phyloP scores from a whole-genome alignment of 2,113 vertebrate genomes.

The Camelus bactrianus region DNA sequence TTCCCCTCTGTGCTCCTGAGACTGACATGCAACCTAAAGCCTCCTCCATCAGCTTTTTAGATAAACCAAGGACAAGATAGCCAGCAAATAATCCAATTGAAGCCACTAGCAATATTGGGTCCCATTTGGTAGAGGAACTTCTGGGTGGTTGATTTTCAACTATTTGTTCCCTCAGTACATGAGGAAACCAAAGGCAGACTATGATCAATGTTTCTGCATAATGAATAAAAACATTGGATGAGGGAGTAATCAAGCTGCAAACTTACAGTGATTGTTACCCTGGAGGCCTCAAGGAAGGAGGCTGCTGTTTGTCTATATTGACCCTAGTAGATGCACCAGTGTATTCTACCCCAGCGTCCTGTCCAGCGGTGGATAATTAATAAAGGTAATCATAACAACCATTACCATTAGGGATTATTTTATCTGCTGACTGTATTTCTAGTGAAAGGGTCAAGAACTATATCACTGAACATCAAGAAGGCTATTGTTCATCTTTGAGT shows the following conservation, averaged over 20 bases:
- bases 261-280: background rate
- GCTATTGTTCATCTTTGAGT: background rate
- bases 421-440: background rate
- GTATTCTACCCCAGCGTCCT: background rate
- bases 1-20: background rate
- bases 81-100: background rate
- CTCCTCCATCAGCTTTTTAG: background rate
- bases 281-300: background rate
- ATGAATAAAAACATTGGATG: slow-evolving; percentile 12
- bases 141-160: slow-evolving; percentile 35
- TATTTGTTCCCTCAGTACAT: background rate
- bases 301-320: background rate
- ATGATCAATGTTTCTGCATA: slow-evolving; percentile 32
- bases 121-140: background rate
- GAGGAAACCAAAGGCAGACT: background rate
- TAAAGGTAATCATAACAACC: slow-evolving; percentile 10
- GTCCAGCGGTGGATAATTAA: background rate
- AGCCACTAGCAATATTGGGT: background rate
- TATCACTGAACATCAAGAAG: background rate
- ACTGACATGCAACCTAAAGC: background rate
- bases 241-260: background rate
- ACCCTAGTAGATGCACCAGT: background rate
- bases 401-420: background rate
- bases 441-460: background rate
- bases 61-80: background rate